phyloP scores from a whole-genome alignment of 2,888 invertebrate genomes.

The Drosophila nr. fundita region DNA sequence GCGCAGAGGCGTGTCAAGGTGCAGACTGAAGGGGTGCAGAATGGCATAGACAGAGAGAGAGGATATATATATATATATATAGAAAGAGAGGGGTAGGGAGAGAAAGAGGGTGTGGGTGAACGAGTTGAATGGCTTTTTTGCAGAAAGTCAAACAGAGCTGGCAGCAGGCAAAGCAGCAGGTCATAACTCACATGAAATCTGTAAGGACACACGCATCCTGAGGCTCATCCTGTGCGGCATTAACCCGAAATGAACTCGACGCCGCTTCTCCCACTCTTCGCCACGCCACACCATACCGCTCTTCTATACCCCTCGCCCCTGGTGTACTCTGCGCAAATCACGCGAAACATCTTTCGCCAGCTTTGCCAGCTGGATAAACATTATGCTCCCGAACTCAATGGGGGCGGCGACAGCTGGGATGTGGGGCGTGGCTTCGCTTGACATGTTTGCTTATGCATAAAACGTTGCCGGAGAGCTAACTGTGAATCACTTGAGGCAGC shows the following conservation, averaged over 20 bases:
- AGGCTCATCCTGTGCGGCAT: slow-evolving; percentile 63
- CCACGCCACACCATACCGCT: not conserved
- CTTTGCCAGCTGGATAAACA: slow-evolving; percentile 79
- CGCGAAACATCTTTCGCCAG: slow-evolving; percentile 77
- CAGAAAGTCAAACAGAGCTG: slow-evolving; percentile 57
- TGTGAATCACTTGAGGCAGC: slow-evolving; percentile 58
- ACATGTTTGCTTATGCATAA: slow-evolving; percentile 81
- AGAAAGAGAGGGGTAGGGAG: too few relatives aligned
- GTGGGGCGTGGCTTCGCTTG: slow-evolving; percentile 59
- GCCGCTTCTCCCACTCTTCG: slow-evolving; percentile 1
- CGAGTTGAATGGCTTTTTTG: slow-evolving; percentile 21
- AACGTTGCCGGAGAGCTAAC: slow-evolving; percentile 53
- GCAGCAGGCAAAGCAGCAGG: slow-evolving; percentile 41
- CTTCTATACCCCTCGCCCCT: not conserved
- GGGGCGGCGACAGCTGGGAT: not conserved
- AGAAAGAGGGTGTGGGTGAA: not conserved
- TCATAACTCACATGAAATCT: slow-evolving; percentile 78
- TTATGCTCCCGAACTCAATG: slow-evolving; percentile 47
- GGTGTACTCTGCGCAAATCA: slow-evolving; percentile 60
- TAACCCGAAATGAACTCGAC: slow-evolving; percentile 75
- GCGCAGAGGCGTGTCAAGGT: slow-evolving; percentile 30
- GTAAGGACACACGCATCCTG: slow-evolving; percentile 74
- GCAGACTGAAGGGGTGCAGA: slow-evolving; percentile 7
- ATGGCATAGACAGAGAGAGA: not conserved
- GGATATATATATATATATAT: not conserved